Base-by-base conservation (phyloP, 2,888 invertebrate species). In the Tinea trinotella region DNA sequence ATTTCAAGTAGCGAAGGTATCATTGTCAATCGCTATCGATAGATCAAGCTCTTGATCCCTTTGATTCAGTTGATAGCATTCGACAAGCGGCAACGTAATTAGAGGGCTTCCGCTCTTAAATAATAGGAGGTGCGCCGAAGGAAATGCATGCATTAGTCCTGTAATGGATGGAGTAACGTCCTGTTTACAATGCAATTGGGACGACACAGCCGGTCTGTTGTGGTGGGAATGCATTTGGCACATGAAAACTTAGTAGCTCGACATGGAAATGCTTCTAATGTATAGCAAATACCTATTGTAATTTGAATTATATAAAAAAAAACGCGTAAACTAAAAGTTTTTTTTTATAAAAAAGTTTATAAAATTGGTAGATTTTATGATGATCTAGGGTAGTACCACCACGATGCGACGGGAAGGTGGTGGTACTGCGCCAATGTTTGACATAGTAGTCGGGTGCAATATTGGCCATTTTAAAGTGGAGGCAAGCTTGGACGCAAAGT, bases 111-210 rank as follows among this genome's bases (percentile, higher is more conserved):
- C 71, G 66, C 58, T 62, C 56, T 57, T 70, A 70, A 73, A 76
- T 75, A 74, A 72, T 76, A 71, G 70, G 71, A 71, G 76, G 70
- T 68, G 72, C 61, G 70, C 64, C 71, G 60, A 63, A 70, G 70
- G 67, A 70, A 68, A 62, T 63, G 69, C 62, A 62, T 68, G 68
- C 74, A 68, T 68, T 70, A 70, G 63, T 64, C 59, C 62, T 64
- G 61, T 71, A 69, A 70, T 73, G 67, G 69, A 68, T 63, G 61
- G 57, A 61, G 63, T 64, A 58, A 62, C 61, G 63, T 64, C 59
- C 62, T 70, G 66, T 72, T 73, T 69, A 67, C 68, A 58, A 68
- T 69, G 68, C 69, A 70, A 69, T 73, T 66, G 64, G 63, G 60
- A 62, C 61, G 58, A 58, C 57, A 57, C 46, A 49, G 55, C 55